Evolutionary conservation across 1,140 invertebrate genomes (phyloP), one percentile per base, ranked within the genome.

Genomic region (Lasioglossum albipes): DNA sequence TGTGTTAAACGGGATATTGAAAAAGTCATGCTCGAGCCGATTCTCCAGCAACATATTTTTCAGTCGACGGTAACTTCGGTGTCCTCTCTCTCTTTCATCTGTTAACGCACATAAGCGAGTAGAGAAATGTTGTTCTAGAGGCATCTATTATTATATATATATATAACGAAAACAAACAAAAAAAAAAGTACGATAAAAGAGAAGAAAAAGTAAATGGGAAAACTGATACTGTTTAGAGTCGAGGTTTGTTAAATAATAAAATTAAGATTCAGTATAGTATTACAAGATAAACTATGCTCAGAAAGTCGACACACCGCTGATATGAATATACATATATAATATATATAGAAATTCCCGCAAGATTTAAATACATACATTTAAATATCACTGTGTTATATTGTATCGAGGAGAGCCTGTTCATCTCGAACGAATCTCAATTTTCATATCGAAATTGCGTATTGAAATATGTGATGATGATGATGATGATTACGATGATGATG

Each of bases 241-340:
- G 27, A 66, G 59, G 62, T 79, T 73, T 79, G 62, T 79, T 79
- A 74, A 79, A 57, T 73, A 77, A 41, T 22, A 74, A 73, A 79
- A 74, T 64, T 72, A 54, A 74, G 62, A 16, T 71, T 65, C 59
- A 78, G 49, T 74, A 71, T 49, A 49, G 45, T 49, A 79, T 45
- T 42, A 18, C 18, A 22, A 52, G 41, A 72, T 31, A 78, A 49
- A 65, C 36, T 79, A 49, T 79, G 76, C 69, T 72, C 76, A 62
- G 57, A 72, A 74, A 73, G 42, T 36, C n/a, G 13, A 78, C 27
- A 72, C 36, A 70, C 13, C 42, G 52, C 36, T 76, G 22, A 69
- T 54, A 54, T 45, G 36, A 61, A 62, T 45, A 41, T 64, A 49
- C 62, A 20, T 54, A 54, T 54, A 54, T 54, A 54, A 18, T 27